Evolutionary conservation across 2,113 vertebrate genomes (phyloP).

Genomic region (Otocyon megalotis): DNA sequence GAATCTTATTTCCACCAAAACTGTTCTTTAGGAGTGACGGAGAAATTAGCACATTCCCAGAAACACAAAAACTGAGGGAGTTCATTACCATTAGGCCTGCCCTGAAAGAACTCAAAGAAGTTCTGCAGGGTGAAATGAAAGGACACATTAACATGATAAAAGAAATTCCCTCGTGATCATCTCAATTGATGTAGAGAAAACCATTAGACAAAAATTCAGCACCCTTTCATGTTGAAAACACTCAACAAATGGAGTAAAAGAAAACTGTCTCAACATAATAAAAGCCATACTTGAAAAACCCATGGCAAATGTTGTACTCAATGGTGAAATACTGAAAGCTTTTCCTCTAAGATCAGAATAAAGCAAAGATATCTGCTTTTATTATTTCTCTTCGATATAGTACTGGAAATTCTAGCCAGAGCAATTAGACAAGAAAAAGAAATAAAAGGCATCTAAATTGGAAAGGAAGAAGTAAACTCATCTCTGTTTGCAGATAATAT

Average conservation of each 20-base stretch:
- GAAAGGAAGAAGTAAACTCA: not conserved
- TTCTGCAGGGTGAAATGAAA: not conserved
- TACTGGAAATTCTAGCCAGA: not conserved
- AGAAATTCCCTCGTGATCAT: not conserved
- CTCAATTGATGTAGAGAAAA: not conserved
- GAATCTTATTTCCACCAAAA: not conserved
- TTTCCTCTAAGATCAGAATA: not conserved
- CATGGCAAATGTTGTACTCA: not conserved
- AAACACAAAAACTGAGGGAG: not conserved
- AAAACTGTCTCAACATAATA: not conserved
- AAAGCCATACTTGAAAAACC: not conserved
- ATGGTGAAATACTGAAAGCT: not conserved
- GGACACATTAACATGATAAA: not conserved
- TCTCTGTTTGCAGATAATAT: not conserved
- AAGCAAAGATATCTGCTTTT: not conserved
- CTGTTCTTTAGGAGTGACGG: not conserved
- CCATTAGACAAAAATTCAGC: not conserved
- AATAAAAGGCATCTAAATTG: not conserved
- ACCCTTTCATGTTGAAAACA: not conserved
- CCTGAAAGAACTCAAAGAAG: not conserved
- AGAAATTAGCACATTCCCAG: not conserved
- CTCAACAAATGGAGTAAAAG: not conserved
- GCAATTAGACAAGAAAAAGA: not conserved
- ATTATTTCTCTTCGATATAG: not conserved
- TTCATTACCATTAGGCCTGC: not conserved